These are phyloP conservation scores for Pristionchus maxplancki DNA, from an alignment of 2,888 invertebrate genomes.

Conservation along the genomic window DNA sequence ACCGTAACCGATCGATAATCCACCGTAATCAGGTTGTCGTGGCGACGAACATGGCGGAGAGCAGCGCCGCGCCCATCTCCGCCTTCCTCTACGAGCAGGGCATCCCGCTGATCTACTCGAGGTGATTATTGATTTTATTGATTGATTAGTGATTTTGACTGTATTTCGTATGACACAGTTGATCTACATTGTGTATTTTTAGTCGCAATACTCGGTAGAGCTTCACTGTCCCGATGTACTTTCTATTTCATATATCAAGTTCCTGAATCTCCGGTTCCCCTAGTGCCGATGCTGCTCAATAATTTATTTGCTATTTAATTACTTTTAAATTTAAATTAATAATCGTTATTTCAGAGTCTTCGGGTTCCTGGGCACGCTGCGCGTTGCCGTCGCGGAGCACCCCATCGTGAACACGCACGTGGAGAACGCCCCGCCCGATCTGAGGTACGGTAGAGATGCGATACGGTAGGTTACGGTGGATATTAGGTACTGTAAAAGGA, in stretches of 20 bases:
- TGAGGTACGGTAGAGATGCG: constrained; percentile 83
- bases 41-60: constrained; percentile 86
- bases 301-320: too few species aligned
- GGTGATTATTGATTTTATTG: constrained; percentile 54
- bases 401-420: constrained; percentile 94
- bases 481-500: not conserved
- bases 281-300: too few species aligned
- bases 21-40: constrained; percentile 85
- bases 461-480: not conserved
- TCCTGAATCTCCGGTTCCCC: too few species aligned
- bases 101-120: constrained; percentile 70
- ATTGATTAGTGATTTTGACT: not conserved
- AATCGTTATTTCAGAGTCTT: constrained; percentile 86
- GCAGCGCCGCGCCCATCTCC: constrained; percentile 75
- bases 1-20: not conserved
- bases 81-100: constrained; percentile 62
- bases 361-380: constrained; percentile 89
- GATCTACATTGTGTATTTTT: not conserved
- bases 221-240: too few species aligned
- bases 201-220: too few species aligned
- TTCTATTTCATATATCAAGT: too few species aligned
- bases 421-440: constrained; percentile 89
- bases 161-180: not conserved
- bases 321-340: not conserved
- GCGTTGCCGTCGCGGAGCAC: constrained; percentile 70